Conservation (phyloP, 2,888 invertebrate species). For the Rhingia rostrata region DNA sequence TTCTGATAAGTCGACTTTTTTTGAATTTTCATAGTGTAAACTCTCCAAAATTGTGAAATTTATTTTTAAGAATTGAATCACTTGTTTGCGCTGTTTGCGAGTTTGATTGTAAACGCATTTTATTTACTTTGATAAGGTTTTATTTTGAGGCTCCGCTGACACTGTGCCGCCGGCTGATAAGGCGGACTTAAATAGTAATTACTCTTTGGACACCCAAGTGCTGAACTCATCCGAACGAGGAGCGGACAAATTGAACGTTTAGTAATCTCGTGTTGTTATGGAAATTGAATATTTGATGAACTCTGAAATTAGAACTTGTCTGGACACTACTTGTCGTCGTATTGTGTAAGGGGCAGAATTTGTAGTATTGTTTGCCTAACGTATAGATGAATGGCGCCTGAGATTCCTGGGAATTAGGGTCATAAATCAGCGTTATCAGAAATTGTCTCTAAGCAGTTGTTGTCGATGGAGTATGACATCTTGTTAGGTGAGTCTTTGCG, state of each 20-base stretch:
- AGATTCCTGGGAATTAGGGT: no score
- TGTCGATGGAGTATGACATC: no score
- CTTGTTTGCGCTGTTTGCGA: slow-evolving; percentile 11
- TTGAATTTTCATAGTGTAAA: slow-evolving; percentile 22
- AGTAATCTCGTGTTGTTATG: slow-evolving; percentile 27
- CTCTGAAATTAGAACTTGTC: no score
- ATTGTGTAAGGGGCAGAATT: no score
- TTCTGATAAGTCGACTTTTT: slow-evolving; percentile 23
- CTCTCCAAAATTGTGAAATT: slow-evolving; percentile 18
- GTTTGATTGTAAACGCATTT: slow-evolving; percentile 13
- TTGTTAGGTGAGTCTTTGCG: no score
- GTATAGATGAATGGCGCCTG: no score
- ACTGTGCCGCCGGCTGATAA: slow-evolving; percentile 38
- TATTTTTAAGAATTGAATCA: slow-evolving; percentile 48
- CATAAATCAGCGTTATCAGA: no score
- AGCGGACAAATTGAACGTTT: slow-evolving; percentile 27
- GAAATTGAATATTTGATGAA: slow-evolving; percentile 1
- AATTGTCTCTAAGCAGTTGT: no score
- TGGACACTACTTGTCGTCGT: no score
- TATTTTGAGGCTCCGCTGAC: background rate
- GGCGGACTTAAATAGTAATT: slow-evolving; percentile 37
- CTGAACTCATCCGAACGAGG: slow-evolving; percentile 43
- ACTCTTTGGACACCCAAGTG: slow-evolving; percentile 35
- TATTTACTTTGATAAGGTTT: slow-evolving; percentile 9
- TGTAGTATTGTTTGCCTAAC: no score